Evolutionary conservation across 2,797 vertebrate species (phyloP).

Genomic region (Enteromius mattozi): DNA sequence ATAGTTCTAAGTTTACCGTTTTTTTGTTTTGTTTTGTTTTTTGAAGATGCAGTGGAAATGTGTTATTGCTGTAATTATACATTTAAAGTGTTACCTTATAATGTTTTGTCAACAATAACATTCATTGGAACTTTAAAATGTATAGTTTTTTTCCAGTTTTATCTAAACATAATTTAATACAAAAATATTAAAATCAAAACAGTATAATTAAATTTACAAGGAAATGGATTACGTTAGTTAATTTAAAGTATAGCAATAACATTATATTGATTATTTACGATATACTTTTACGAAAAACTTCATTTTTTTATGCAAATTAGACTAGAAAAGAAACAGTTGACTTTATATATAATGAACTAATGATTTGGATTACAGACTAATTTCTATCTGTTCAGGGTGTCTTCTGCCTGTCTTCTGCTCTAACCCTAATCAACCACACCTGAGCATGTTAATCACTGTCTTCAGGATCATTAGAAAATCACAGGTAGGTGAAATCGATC

Average conservation of each 20-base stretch:
- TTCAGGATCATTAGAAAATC: too few relatives aligned
- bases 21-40: neutral
- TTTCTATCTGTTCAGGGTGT: neutral
- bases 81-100: neutral
- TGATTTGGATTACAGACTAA: conserved; percentile 25
- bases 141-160: neutral
- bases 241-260: neutral
- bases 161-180: neutral
- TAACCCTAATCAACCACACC: too few relatives aligned
- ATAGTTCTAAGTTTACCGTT: neutral
- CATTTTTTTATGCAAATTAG: neutral
- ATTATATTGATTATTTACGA: neutral
- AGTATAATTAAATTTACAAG: neutral
- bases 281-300: too few relatives aligned
- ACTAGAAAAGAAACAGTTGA: neutral
- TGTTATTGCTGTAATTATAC: neutral
- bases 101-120: neutral
- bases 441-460: too few relatives aligned
- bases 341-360: neutral
- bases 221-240: neutral
- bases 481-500: too few relatives aligned
- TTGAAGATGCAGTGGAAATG: neutral
- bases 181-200: neutral
- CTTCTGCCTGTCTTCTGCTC: too few relatives aligned
- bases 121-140: neutral